phyloP scores from a whole-genome alignment of 2,888 invertebrate species.

The Euzophera pinguis region DNA sequence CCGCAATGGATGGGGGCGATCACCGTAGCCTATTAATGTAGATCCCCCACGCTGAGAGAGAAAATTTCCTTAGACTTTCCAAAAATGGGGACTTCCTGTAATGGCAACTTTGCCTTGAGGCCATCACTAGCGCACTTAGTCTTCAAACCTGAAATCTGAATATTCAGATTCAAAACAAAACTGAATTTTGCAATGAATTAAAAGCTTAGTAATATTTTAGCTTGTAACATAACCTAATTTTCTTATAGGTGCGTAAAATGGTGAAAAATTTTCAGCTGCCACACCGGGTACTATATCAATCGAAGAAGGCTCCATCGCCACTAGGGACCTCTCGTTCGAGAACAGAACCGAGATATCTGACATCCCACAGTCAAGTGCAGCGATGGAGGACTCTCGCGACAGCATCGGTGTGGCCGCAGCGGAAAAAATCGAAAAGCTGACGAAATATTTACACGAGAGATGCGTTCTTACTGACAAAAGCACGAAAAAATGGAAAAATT shows the following conservation, averaged over 20 bases:
- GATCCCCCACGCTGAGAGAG: too few species aligned
- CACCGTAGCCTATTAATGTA: too few species aligned
- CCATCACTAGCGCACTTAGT: too few species aligned
- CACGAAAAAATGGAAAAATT: constrained; percentile 63
- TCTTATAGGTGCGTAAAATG: constrained; percentile 66
- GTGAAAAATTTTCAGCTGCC: constrained; percentile 63
- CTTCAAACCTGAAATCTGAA: too few species aligned
- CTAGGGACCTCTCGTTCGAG: constrained; percentile 52
- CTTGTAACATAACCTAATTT: constrained; percentile 18
- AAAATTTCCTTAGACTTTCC: too few species aligned
- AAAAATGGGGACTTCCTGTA: too few species aligned
- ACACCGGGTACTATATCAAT: constrained; percentile 41
- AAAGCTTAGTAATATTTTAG: too few species aligned
- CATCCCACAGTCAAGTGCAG: constrained; percentile 32
- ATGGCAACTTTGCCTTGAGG: too few species aligned
- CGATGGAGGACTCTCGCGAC: constrained; percentile 39
- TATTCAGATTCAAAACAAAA: too few species aligned
- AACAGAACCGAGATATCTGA: constrained; percentile 50
- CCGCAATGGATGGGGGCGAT: too few species aligned
- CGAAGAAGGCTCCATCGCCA: constrained; percentile 37
- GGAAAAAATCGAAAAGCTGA: constrained; percentile 75
- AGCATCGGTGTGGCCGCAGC: constrained; percentile 43
- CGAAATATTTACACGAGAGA: constrained; percentile 59
- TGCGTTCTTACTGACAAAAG: constrained; percentile 31
- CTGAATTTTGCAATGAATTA: too few species aligned